Evolutionary conservation across 2,113 vertebrate genomes (phyloP).

Genomic region (Tenebrosternarchus preto): DNA sequence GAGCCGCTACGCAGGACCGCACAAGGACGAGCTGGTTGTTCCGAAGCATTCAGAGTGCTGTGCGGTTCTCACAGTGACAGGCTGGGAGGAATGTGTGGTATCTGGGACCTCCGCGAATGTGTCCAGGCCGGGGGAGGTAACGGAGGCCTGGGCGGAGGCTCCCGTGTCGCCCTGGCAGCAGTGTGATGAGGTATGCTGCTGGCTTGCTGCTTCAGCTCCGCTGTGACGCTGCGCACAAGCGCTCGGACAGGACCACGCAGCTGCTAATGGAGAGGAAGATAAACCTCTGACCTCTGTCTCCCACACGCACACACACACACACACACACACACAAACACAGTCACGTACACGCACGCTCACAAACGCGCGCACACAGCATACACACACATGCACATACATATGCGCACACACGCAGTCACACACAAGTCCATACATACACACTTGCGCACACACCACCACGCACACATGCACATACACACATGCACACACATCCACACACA

Average conservation of each 20-base stretch:
- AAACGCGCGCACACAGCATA: too few relatives aligned
- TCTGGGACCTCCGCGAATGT: conserved; percentile 42
- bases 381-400: neutral
- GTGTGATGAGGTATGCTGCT: conserved; percentile 40
- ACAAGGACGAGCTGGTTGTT: conserved; percentile 22
- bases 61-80: conserved; percentile 47
- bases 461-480: neutral
- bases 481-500: conserved; percentile 9
- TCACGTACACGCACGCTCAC: too few relatives aligned
- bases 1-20: conserved; percentile 19
- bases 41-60: neutral
- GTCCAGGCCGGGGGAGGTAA: conserved; percentile 20
- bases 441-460: neutral
- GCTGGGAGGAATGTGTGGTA: conserved; percentile 49
- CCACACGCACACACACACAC: neutral
- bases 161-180: conserved; percentile 55
- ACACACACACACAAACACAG: conserved; percentile 9
- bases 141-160: conserved; percentile 44
- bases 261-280: conserved; percentile 31
- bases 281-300: neutral
- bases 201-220: conserved; percentile 38
- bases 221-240: conserved; percentile 18
- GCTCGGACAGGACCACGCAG: conserved; percentile 14
- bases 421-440: neutral
- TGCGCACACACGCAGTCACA: neutral